Evolutionary conservation across 2,113 vertebrate genomes (phyloP).

Genomic region (Psittacula cyanocephala): DNA sequence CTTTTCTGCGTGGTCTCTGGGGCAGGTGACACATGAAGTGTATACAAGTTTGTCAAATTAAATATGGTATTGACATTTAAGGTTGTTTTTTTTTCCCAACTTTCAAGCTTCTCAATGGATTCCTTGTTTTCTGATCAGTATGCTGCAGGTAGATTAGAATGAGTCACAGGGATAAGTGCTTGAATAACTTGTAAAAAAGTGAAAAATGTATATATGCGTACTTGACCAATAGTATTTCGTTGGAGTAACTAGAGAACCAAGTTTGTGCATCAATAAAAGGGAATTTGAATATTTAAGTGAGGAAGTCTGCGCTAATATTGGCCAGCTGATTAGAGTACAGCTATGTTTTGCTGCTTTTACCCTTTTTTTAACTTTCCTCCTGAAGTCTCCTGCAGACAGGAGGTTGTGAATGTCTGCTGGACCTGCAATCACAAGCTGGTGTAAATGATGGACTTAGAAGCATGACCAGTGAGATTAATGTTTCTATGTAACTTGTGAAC

Average conservation of each 20-base stretch:
- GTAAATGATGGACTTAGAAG: neutral
- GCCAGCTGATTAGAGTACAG: neutral
- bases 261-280: neutral
- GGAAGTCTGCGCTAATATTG: neutral
- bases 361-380: neutral
- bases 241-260: neutral
- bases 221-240: neutral
- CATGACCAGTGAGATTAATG: neutral
- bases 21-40: neutral
- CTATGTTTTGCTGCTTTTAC: neutral
- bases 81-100: neutral
- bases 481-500: neutral
- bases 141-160: neutral
- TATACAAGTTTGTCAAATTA: neutral
- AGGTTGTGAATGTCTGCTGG: neutral
- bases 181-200: neutral
- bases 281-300: neutral
- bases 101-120: neutral
- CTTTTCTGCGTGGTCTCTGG: neutral
- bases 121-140: neutral
- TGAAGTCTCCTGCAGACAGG: neutral
- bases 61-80: neutral
- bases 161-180: neutral
- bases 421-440: neutral
- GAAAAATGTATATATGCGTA: neutral